A percentile compares a stretch with the other conserved stretches of the same genome.
Conservation (phyloP, 1,140 invertebrate species). For the Drusus annulatus region DNA sequence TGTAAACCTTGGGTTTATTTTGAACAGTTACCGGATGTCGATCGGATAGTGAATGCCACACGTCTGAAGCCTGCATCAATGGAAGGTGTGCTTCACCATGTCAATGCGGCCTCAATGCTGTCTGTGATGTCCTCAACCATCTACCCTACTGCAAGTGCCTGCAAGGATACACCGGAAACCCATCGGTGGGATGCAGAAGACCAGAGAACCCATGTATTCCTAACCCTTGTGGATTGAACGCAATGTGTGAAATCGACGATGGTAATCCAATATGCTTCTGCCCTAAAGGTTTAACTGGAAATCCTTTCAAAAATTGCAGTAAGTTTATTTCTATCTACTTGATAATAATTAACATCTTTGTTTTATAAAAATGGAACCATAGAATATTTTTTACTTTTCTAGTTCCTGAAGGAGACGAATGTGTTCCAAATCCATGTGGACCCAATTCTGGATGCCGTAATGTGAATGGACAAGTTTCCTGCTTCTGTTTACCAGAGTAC, state of each 20-base stretch:
- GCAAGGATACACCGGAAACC: conserved; percentile 82
- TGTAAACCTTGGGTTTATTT: conserved; percentile 41
- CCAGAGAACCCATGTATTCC: conserved; percentile 83
- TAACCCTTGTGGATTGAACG: conserved; percentile 88
- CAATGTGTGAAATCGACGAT: conserved; percentile 88
- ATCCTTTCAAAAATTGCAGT: conserved; percentile 94
- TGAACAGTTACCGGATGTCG: conserved; percentile 77
- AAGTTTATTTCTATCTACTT: conserved; percentile 68
- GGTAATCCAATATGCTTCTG: conserved; percentile 92
- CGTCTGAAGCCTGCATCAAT: conserved; percentile 82
- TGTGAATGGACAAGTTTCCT: conserved; percentile 79
- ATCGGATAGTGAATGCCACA: conserved; percentile 78
- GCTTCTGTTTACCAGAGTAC: conserved; percentile 90
- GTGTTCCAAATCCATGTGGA: conserved; percentile 88
- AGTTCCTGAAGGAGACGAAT: conserved; percentile 91
- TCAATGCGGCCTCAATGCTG: conserved; percentile 81
- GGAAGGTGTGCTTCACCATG: conserved; percentile 83
- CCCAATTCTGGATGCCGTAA: conserved; percentile 85
- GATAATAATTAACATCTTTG: neutral
- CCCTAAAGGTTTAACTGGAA: conserved; percentile 90
- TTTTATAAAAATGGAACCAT: neutral
- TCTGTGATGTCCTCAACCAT: conserved; percentile 84
- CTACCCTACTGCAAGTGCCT: conserved; percentile 83
- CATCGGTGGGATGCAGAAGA: conserved; percentile 74
- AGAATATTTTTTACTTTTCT: conserved; percentile 58